Conservation (phyloP, 2,797 vertebrate species). For the Threskiornis aethiopicus region DNA sequence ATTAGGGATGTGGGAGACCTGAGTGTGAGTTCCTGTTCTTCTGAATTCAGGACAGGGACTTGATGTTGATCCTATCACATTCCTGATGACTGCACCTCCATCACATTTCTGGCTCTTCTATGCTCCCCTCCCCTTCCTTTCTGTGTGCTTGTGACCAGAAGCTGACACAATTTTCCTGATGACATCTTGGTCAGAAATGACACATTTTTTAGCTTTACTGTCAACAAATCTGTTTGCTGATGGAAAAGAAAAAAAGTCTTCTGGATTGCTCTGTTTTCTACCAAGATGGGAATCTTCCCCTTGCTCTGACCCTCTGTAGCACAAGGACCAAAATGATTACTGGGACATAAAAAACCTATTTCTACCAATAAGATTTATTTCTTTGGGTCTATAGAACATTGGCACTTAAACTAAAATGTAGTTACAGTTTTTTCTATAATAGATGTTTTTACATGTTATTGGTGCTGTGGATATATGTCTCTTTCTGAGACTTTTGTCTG, state of each 20-base stretch:
- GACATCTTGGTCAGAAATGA: constrained; percentile 3
- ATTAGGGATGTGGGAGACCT: background rate
- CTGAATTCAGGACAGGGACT: background rate
- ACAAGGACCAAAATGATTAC: constrained; percentile 19
- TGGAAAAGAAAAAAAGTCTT: background rate
- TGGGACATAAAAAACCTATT: constrained; percentile 3
- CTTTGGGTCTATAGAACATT: background rate
- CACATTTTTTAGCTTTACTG: background rate
- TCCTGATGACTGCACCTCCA: background rate
- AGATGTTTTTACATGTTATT: constrained; percentile 14
- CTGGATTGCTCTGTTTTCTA: background rate
- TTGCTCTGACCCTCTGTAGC: background rate
- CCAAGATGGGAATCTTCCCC: background rate
- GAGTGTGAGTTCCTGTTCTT: background rate
- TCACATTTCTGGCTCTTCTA: background rate
- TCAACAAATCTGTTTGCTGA: constrained; percentile 10
- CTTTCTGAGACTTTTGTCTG: constrained; percentile 47
- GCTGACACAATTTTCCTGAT: background rate
- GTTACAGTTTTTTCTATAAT: constrained; percentile 26
- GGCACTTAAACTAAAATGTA: constrained; percentile 16
- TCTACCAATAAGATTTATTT: constrained; percentile 46
- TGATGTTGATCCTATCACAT: background rate
- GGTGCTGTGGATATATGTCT: background rate
- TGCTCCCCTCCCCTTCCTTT: background rate
- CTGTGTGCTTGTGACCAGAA: background rate